phyloP scores from a whole-genome alignment of 2,888 invertebrate species.

The Neelides folsomi region DNA sequence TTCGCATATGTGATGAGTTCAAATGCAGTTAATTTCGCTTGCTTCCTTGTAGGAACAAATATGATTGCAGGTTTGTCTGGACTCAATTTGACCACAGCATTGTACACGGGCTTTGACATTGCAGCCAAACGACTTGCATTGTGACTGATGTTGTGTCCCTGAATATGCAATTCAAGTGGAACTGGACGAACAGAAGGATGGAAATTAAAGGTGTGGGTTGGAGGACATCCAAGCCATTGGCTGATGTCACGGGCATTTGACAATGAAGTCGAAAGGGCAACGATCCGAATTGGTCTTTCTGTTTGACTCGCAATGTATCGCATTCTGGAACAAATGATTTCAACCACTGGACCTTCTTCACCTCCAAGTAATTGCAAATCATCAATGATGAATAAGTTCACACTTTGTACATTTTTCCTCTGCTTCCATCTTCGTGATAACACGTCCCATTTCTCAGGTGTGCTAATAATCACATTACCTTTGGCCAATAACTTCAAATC shows the following conservation, averaged over 20 bases:
- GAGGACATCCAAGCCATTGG: constrained; percentile 89
- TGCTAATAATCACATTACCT: constrained; percentile 90
- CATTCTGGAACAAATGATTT: constrained; percentile 80
- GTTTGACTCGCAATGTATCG: constrained; percentile 89
- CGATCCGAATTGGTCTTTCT: constrained; percentile 74
- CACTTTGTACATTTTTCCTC: constrained; percentile 92
- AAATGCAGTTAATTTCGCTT: constrained; percentile 85
- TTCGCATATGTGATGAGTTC: constrained; percentile 88
- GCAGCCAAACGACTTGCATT: constrained; percentile 89
- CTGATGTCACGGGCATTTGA: constrained; percentile 91
- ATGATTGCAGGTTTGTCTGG: constrained; percentile 73
- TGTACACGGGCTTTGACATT: constrained; percentile 96
- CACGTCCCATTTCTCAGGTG: constrained; percentile 98
- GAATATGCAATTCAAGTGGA: constrained; percentile 88
- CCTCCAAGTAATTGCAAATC: constrained; percentile 84
- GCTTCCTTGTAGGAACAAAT: constrained; percentile 81
- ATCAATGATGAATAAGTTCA: constrained; percentile 90
- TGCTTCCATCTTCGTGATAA: constrained; percentile 97
- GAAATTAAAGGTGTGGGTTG: constrained; percentile 93
- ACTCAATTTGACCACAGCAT: constrained; percentile 71
- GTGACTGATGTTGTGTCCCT: constrained; percentile 94
- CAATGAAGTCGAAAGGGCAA: constrained; percentile 83
- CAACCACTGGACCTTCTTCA: constrained; percentile 83
- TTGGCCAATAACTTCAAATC: constrained; percentile 77
- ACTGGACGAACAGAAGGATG: constrained; percentile 94